Evolutionary conservation across 2,888 invertebrate species (phyloP), one percentile per base, ranked within the genome.

Genomic region (Rhorus exstirpatorius): DNA sequence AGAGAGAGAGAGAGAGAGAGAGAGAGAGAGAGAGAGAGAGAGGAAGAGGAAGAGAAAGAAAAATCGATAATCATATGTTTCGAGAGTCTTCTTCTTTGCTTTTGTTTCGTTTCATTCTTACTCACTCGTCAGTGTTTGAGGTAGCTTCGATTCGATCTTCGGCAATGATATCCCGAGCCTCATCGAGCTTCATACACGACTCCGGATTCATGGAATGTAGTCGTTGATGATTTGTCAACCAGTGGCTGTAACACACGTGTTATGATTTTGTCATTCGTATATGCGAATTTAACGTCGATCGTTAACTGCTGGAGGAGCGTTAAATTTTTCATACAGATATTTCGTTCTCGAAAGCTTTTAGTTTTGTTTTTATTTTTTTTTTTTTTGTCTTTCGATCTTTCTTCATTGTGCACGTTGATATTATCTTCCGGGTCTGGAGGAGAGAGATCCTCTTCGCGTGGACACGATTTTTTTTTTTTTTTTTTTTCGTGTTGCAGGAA

Each of bases 161-260:
- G 51, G 26, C 65, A 1, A 61, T 51, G 12, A 46, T 65, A n/a
- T 61, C 51, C 26, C 41, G 70, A 53, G 58, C 49, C 74, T 83
- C 83, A 26, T 83, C 83, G 38, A 21, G 35, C 76, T 84, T 83
- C 77, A 81, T 63, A 55, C 67, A 76, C 14, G 70, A 35, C 44
- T 77, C 79, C n/a, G 38, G 41, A 44, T 72, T 70, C 35, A 68
- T 58, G 51, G 77, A 53, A 65, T n/a, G 38, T 68, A 55, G 55
- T 19, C 65, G 63, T 80, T 76, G 75, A 26, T 79, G 53, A 51
- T 79, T 79, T 60, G 58, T 77, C 44, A 77, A 65, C 85, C 85
- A 84, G 51, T 79, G 70, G 81, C 85, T 85, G 84, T 21, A 85
- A 85, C 85, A 85, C n/a, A n/a, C n/a, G n/a, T 74, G 83, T 68